These are phyloP conservation scores for Notiomystis cincta DNA, from an alignment of 2,113 vertebrate genomes.

Conservation along the genomic window DNA sequence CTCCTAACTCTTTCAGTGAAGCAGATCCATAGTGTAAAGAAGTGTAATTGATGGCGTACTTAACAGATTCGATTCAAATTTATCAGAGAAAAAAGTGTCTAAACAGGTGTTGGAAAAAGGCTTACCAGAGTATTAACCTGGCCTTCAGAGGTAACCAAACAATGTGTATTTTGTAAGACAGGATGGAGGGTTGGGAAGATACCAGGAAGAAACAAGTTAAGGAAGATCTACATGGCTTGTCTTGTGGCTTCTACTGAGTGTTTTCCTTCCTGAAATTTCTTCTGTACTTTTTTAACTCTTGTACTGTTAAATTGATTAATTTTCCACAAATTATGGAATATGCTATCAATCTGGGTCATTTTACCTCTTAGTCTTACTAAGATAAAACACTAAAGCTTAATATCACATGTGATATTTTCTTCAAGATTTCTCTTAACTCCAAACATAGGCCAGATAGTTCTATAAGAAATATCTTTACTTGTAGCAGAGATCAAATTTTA, in stretches of 20 bases:
- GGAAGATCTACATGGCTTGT: neutral
- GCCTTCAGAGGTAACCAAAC: neutral
- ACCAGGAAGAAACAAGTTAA: neutral
- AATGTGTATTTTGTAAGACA: neutral
- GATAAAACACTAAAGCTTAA: too few relatives aligned
- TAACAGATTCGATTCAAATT: neutral
- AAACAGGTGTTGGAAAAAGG: neutral
- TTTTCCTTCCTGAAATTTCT: neutral
- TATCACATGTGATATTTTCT: neutral
- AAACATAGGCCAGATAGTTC: neutral
- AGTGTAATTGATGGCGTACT: constrained; percentile 11
- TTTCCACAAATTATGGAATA: neutral
- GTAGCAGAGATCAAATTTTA: neutral
- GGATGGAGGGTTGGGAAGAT: neutral
- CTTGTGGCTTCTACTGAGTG: neutral
- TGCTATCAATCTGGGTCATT: neutral
- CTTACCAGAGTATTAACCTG: neutral
- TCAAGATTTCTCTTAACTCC: neutral
- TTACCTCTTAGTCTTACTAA: neutral
- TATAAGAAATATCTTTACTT: neutral
- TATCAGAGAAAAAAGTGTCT: neutral
- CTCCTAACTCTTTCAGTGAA: neutral
- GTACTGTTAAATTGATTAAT: neutral
- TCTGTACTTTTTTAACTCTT: neutral
- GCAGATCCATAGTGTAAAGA: constrained; percentile 7